Evolutionary conservation across 2,113 vertebrate species (phyloP).

Genomic region (Leptosomus discolor): DNA sequence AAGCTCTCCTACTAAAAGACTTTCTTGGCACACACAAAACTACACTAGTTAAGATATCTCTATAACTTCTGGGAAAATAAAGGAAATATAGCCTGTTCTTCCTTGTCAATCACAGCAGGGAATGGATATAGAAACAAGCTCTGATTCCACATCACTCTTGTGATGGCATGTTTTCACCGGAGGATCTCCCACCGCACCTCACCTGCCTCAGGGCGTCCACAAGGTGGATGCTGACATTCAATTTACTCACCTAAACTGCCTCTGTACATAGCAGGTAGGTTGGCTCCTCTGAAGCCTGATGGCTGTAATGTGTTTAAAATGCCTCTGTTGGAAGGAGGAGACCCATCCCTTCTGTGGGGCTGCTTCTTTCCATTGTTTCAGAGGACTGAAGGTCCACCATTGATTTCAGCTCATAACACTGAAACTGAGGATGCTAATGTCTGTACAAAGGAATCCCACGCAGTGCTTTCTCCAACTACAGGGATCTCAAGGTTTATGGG

Average conservation of each 20-base stretch:
- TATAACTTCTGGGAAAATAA: background rate
- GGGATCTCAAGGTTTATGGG: background rate
- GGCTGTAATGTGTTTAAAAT: background rate
- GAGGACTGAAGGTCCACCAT: background rate
- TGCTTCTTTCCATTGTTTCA: background rate
- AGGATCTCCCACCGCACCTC: background rate
- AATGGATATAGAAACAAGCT: background rate
- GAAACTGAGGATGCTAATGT: background rate
- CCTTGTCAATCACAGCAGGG: background rate
- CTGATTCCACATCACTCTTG: background rate
- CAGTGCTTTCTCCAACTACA: background rate
- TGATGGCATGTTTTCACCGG: background rate
- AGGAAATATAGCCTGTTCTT: background rate
- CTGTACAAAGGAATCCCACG: background rate
- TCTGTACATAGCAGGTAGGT: background rate
- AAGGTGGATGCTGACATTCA: background rate
- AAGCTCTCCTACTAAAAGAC: background rate
- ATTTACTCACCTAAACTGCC: background rate
- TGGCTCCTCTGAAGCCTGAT: background rate
- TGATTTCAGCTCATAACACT: background rate
- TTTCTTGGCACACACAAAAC: background rate
- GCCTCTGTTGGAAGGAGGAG: background rate
- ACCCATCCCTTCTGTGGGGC: background rate
- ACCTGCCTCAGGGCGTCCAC: background rate
- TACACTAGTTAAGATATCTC: background rate